Base-by-base conservation (phyloP, 30 jellyfish, hydroid and myxozoan species). In the Mastigias papua region DNA sequence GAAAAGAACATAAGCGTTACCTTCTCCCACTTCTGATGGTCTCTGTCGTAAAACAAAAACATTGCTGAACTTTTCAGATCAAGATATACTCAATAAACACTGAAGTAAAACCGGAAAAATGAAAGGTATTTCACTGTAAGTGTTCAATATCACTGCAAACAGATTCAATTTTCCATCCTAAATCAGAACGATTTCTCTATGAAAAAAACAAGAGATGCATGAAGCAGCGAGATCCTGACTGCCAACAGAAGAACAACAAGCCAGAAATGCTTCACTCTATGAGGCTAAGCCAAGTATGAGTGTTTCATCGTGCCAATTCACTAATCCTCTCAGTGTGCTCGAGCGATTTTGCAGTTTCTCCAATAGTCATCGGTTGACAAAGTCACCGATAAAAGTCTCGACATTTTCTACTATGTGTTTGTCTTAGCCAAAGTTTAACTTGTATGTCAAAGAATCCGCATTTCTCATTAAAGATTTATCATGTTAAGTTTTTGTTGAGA, bases 31-130 rank as follows among this genome's bases (percentile, higher is more conserved):
- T 87, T 78, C 74, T 81, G 86, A 54, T 76, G 95, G 34, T 76
- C 95, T 87, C 95, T 79, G 58, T 76, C 90, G 81, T 87, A 87
- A 78, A 76, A 69, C 71, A 88, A 37, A 48, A 88, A 72, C 96
- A 88, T 71, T 72, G 57, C 58, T 0, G 49, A 74, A 57, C 70
- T 63, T 19, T 63, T 63, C 2, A 7, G 42, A 63, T 63, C 42
- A 22, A 1, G 35, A 13, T 25, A 2, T 4, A 4, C 7, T 15
- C 54, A 42, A 42, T 4, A 42, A 8, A 42, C 13, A 13, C 22
- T 63, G 74, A 63, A 63, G 42, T 26, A n/a, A 17, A 19, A n/a
- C 42, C 46, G 19, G 3, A 63, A 63, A 5, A 37, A 19, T 1
- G 26, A 63, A 63, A 63, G 7, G 42, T 5, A 54, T 11, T 16